Percentiles rank a stretch among this genome's conserved stretches.
phyloP scores from a whole-genome alignment of 2,888 invertebrate species.

The Spisula solida region DNA sequence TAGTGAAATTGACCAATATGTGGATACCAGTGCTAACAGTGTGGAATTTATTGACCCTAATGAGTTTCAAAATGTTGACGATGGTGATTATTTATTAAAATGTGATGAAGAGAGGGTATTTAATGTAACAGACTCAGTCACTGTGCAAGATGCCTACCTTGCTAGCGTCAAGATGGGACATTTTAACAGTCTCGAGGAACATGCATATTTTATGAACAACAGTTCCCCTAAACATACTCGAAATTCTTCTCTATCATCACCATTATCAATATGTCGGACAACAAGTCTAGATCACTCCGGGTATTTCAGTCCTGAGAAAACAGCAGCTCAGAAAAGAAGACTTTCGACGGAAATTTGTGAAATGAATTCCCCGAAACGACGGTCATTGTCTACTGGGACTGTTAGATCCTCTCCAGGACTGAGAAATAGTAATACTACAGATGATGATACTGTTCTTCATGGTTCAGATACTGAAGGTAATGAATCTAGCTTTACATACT shows the following conservation, averaged over 20 bases:
- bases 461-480: conserved; percentile 66
- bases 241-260: conserved; percentile 40
- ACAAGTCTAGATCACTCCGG: background rate
- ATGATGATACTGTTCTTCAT: conserved; percentile 58
- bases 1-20: conserved; percentile 39
- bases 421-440: conserved; percentile 7
- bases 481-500: background rate
- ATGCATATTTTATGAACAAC: conserved; percentile 51
- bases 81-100: conserved; percentile 32
- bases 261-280: conserved; percentile 30
- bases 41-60: conserved; percentile 22
- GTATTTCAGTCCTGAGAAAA: conserved; percentile 9
- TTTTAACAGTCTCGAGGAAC: conserved; percentile 68
- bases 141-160: conserved; percentile 69
- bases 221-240: conserved; percentile 44
- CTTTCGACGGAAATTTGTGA: conserved; percentile 42
- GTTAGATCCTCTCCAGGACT: conserved; percentile 37
- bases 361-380: conserved; percentile 31
- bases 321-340: conserved; percentile 27
- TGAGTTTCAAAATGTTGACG: conserved; percentile 21
- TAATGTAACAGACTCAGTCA: conserved; percentile 66
- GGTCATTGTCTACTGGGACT: conserved; percentile 9
- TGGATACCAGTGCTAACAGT: conserved; percentile 31
- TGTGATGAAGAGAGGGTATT: conserved; percentile 63
- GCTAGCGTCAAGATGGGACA: conserved; percentile 70